Percentiles rank a stretch among this genome's conserved stretches.
Conservation (phyloP, 1,140 invertebrate species). For the Caenorhabditis remanei region DNA sequence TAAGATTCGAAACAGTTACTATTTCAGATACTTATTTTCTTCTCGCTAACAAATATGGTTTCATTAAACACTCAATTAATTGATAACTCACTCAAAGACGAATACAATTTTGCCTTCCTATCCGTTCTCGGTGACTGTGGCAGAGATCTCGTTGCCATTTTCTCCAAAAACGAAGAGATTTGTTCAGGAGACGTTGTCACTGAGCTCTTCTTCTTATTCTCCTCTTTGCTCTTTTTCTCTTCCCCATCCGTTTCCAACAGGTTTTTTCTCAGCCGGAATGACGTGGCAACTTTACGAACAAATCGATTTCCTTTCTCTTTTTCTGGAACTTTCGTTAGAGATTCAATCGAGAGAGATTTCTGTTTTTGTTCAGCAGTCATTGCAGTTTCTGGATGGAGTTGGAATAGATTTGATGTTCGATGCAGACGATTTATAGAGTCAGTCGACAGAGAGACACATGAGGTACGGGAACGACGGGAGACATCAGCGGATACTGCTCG, state of each 20-base stretch:
- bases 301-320: conserved; percentile 6
- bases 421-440: conserved; percentile 34
- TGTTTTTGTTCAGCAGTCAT: conserved; percentile 23
- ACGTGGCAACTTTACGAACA: conserved; percentile 59
- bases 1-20: too few relatives aligned
- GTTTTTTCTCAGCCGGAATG: conserved; percentile 29
- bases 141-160: conserved; percentile 57
- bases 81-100: conserved; percentile 5
- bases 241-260: conserved; percentile 29
- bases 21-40: too few relatives aligned
- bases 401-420: conserved; percentile 35
- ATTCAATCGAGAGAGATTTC: conserved; percentile 35
- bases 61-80: too few relatives aligned
- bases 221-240: background rate
- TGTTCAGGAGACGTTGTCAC: background rate
- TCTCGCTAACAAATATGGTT: too few relatives aligned
- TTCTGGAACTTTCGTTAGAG: conserved; percentile 7
- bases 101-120: conserved; percentile 41
- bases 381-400: background rate
- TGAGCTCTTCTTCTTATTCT: conserved; percentile 44
- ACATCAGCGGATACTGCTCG: conserved; percentile 31
- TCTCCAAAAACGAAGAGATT: conserved; percentile 26
- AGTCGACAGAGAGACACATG: background rate
- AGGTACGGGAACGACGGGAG: conserved; percentile 1
- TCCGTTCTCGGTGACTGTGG: conserved; percentile 64